Conservation (phyloP, 2,888 invertebrate species). For the Dysmachus trigonus region DNA sequence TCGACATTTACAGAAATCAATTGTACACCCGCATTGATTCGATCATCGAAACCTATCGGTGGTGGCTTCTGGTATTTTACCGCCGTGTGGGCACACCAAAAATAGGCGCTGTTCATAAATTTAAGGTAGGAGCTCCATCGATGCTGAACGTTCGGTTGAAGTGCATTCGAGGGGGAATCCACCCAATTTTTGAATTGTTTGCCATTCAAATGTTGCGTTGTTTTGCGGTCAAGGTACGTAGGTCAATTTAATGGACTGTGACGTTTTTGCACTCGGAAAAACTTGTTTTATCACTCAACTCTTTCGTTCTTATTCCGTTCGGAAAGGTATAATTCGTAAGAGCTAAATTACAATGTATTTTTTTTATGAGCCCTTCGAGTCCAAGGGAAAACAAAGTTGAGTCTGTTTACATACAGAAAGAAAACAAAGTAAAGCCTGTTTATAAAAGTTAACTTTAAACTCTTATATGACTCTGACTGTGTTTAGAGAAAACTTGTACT, state of each 20-base stretch:
- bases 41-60: neutral
- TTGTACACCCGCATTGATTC: neutral
- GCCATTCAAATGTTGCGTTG: neutral
- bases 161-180: neutral
- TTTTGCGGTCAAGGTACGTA: constrained; percentile 16
- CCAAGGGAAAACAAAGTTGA: neutral
- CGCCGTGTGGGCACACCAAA: neutral
- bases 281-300: neutral
- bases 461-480: too few species aligned
- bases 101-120: neutral
- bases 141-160: neutral
- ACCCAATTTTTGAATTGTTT: neutral
- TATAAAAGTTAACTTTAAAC: too few species aligned
- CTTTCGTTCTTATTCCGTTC: neutral
- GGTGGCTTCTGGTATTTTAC: neutral
- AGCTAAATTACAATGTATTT: neutral
- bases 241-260: constrained; percentile 10
- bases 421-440: too few species aligned
- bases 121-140: neutral
- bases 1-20: neutral
- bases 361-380: neutral
- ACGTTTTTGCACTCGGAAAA: neutral
- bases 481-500: too few species aligned
- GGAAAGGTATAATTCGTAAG: neutral
- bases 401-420: too few species aligned